These are phyloP conservation scores for Sturnus vulgaris DNA, from an alignment of 2,113 vertebrate genomes.

Conservation along the genomic window DNA sequence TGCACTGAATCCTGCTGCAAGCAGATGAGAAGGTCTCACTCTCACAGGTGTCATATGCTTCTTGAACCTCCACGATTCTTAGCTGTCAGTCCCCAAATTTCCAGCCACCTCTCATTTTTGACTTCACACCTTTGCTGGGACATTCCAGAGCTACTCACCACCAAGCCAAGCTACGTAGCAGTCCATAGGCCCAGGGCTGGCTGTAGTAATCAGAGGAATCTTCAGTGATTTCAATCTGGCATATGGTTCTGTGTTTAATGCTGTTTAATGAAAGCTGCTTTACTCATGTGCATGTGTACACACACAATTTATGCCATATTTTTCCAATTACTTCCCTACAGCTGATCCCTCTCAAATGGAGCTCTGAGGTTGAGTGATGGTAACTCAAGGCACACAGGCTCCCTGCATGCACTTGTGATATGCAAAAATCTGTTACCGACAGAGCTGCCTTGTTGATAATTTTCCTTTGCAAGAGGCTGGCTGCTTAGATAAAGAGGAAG, in stretches of 20 bases:
- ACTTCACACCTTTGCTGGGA: neutral
- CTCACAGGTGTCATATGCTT: neutral
- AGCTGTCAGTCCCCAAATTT: neutral
- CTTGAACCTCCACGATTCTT: neutral
- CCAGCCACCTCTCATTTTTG: neutral
- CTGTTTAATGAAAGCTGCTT: neutral
- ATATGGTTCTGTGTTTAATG: neutral
- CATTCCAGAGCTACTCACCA: fast-evolving
- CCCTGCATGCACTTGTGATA: neutral
- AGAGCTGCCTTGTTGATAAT: neutral
- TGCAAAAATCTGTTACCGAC: neutral
- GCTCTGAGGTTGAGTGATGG: neutral
- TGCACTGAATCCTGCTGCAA: neutral
- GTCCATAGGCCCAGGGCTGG: neutral
- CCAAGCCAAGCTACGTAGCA: neutral
- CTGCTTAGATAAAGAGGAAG: neutral
- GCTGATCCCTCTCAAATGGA: neutral
- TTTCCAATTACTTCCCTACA: slow-evolving; percentile 5
- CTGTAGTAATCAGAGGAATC: neutral
- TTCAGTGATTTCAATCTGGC: neutral
- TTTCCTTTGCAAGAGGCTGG: neutral
- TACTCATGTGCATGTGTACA: neutral
- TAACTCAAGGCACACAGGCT: neutral
- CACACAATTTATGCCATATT: neutral
- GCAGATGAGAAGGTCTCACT: neutral